phyloP scores from a whole-genome alignment of 2,888 invertebrate genomes.

The Scaptomyza reducta region DNA sequence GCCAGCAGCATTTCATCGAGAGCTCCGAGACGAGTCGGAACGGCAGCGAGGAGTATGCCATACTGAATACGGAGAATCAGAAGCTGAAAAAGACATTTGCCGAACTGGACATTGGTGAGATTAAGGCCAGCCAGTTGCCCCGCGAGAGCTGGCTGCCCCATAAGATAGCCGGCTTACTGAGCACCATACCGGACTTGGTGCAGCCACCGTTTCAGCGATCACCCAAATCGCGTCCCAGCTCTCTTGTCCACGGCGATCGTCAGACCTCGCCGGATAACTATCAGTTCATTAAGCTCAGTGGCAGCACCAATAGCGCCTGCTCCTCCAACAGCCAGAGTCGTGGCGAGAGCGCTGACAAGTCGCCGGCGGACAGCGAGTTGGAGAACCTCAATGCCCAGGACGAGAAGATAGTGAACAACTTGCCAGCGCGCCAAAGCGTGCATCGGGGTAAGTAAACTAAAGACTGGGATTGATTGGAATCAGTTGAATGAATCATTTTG shows the following conservation, averaged over 20 bases:
- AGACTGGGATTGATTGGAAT: no score
- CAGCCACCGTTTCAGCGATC: conserved; percentile 77
- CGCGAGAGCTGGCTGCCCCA: conserved; percentile 83
- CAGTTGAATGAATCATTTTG: not conserved
- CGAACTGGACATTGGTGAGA: conserved; percentile 89
- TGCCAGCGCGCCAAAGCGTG: conserved; percentile 80
- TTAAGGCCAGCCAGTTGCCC: conserved; percentile 77
- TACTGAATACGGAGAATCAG: conserved; percentile 88
- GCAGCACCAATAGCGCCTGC: conserved; percentile 66
- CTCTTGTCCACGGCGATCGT: conserved; percentile 52
- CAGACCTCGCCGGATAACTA: conserved; percentile 79
- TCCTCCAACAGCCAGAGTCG: conserved; percentile 75
- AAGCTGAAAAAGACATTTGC: conserved; percentile 94
- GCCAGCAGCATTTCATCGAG: conserved; percentile 80
- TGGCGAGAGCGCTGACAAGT: conserved; percentile 83
- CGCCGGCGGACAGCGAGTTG: conserved; percentile 88
- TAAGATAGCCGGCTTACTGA: conserved; percentile 81
- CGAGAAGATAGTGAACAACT: conserved; percentile 74
- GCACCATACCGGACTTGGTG: conserved; percentile 82
- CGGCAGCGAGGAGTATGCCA: conserved; percentile 87
- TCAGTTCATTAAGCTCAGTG: conserved; percentile 75
- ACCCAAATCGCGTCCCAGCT: conserved; percentile 65
- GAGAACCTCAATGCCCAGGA: conserved; percentile 78
- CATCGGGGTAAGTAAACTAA: conserved; percentile 66
- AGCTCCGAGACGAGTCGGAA: conserved; percentile 86